phyloP scores from a whole-genome alignment of 2,797 vertebrate species.

The Catharus ustulatus region DNA sequence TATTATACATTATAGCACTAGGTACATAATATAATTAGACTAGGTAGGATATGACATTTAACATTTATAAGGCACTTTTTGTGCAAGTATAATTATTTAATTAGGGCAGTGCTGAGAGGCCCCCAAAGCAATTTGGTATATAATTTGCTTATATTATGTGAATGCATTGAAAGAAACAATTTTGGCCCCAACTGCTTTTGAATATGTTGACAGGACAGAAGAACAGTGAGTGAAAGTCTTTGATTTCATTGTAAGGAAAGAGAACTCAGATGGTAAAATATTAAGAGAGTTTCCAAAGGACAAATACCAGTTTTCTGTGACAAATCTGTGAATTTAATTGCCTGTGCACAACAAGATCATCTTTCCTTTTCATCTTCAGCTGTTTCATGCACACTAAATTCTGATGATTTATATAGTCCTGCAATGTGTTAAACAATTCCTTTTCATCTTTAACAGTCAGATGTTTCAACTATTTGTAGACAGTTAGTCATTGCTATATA shows the following conservation, averaged over 20 bases:
- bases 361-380: background rate
- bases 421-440: slow-evolving; percentile 4
- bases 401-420: background rate
- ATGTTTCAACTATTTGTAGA: slow-evolving; percentile 38
- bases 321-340: background rate
- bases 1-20: background rate
- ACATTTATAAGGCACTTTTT: slow-evolving; percentile 17
- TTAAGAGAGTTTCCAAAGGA: background rate
- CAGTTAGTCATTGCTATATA: slow-evolving; percentile 22
- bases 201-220: background rate
- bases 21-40: slow-evolving; percentile 9
- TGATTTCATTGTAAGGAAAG: background rate
- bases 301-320: background rate
- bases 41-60: slow-evolving; percentile 6
- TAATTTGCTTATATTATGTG: background rate
- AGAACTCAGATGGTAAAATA: background rate
- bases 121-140: background rate
- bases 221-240: background rate
- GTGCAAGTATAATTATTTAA: slow-evolving; percentile 21
- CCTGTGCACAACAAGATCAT: background rate
- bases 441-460: slow-evolving; percentile 18
- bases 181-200: background rate
- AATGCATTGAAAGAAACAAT: background rate
- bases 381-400: background rate
- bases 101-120: background rate